Base-by-base conservation (phyloP, 30 jellyfish, hydroid and myxozoan species). In the Phacellophora camtschatica region DNA sequence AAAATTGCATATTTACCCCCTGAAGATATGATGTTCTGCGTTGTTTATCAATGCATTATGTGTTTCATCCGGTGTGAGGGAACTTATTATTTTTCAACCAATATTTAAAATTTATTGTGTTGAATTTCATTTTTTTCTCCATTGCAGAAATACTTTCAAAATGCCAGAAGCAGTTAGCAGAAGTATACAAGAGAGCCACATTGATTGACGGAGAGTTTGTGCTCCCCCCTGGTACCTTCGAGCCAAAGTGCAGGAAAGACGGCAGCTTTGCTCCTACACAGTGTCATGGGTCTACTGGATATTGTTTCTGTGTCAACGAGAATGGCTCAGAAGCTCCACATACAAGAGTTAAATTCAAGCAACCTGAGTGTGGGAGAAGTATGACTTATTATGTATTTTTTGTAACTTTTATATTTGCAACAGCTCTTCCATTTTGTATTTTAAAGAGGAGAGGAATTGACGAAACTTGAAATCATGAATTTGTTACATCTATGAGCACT, bases 211-310 rank as follows among this genome's bases (percentile, higher is more conserved):
- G 94, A n/a, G 70, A 71, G 22, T 66, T 39, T 7, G 7, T 66
- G 19, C 68, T 81, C 9, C 72, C 86, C 10, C 65, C 59, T 76
- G 98, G 98, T 0, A 53, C 77, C 0, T 84, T 36, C 56, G 72
- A 71, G 23, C 98, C 98, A 0, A 82, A 71, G 77, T 90, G 98
- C 66, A 74, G 70, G 15, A 84, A 46, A 2, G 39, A 90, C 51
- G 98, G 98, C 12, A 86, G 79, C 10, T 90, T 58, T 49, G 83
- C 37, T 27, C 84, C 62, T 23, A 64, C 50, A 3, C 98, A 90
- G 34, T 90, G 98, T 36, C 96, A 90, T 85, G 81, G 96, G 10
- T 90, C 97, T 11, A 84, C 90, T 19, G 98, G 98, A 16, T 90
- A 75, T 78, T 90, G 98, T 67, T 84, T 95, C 95, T 90, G 98